A percentile compares a stretch with the other conserved stretches of the same genome.
These are phyloP conservation scores for Tapirus terrestris DNA, from an alignment of 2,113 vertebrate species.

Conservation along the genomic window DNA sequence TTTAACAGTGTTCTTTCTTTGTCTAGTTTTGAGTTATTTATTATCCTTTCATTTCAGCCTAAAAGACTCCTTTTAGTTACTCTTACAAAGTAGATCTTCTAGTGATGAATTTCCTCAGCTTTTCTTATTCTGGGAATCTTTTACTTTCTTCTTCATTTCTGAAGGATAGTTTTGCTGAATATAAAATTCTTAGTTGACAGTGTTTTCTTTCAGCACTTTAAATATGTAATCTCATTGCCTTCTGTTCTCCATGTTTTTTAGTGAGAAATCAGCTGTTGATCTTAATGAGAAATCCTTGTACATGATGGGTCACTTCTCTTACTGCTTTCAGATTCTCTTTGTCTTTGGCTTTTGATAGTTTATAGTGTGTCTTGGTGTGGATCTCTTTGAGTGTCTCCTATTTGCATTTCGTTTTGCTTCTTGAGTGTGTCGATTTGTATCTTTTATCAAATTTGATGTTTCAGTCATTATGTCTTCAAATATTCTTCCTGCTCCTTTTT, in stretches of 20 bases:
- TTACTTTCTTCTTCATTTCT: not conserved
- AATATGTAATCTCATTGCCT: not conserved
- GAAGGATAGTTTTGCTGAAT: not conserved
- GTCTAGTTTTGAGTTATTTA: not conserved
- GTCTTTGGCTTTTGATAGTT: too few species aligned
- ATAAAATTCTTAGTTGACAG: not conserved
- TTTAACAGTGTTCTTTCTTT: conserved; percentile 15
- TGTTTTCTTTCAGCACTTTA: not conserved
- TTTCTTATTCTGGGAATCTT: not conserved
- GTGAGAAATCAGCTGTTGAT: not conserved
- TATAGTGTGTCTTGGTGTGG: too few species aligned
- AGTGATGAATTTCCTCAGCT: not conserved
- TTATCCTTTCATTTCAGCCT: not conserved
- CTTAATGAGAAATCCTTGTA: not conserved
- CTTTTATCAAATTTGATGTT: too few species aligned
- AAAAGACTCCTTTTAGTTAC: not conserved
- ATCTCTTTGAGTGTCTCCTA: too few species aligned
- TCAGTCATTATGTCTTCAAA: too few species aligned
- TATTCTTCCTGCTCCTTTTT: too few species aligned
- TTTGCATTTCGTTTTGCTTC: too few species aligned
- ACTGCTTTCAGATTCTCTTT: too few species aligned
- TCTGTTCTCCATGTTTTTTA: not conserved
- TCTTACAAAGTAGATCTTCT: not conserved
- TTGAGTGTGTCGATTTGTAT: too few species aligned
- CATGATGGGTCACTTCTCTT: too few species aligned